phyloP scores from a whole-genome alignment of 30 jellyfish, hydroid and myxozoan species.

The Cassiopea andromeda region DNA sequence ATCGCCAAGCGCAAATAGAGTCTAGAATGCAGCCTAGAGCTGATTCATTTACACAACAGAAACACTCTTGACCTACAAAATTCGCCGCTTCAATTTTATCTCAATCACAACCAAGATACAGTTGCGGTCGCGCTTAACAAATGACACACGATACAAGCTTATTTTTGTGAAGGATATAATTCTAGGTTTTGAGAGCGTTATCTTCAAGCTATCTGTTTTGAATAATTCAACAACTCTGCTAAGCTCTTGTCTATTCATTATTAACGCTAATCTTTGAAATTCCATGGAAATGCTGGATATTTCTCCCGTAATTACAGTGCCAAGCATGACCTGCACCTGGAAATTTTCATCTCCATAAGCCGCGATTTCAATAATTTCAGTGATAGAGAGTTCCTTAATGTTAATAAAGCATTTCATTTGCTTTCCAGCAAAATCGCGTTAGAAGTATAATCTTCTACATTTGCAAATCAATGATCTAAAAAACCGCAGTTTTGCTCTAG shows the following conservation, averaged over 20 bases:
- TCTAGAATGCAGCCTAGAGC: too few relatives aligned
- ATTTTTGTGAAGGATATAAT: not conserved
- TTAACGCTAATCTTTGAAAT: constrained; percentile 13
- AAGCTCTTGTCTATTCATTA: constrained; percentile 31
- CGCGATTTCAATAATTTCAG: not conserved
- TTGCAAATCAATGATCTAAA: too few relatives aligned
- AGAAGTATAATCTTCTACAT: not conserved
- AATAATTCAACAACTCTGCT: constrained; percentile 28
- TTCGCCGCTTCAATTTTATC: not conserved
- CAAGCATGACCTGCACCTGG: constrained; percentile 28
- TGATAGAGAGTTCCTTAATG: not conserved
- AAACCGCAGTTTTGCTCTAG: too few relatives aligned
- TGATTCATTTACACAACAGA: not conserved
- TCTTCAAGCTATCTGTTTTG: constrained; percentile 12
- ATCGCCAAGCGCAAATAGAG: too few relatives aligned
- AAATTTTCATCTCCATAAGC: constrained; percentile 1
- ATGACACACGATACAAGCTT: constrained; percentile 16
- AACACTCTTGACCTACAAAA: not conserved
- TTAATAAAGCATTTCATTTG: not conserved
- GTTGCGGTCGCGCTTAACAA: not conserved
- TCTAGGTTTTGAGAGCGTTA: constrained; percentile 22
- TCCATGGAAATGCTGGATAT: constrained; percentile 46
- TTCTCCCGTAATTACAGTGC: not conserved
- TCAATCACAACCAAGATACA: not conserved
- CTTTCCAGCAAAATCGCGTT: not conserved